These are phyloP conservation scores for Candidula unifasciata DNA, from an alignment of 2,888 invertebrate species.

Conservation along the genomic window DNA sequence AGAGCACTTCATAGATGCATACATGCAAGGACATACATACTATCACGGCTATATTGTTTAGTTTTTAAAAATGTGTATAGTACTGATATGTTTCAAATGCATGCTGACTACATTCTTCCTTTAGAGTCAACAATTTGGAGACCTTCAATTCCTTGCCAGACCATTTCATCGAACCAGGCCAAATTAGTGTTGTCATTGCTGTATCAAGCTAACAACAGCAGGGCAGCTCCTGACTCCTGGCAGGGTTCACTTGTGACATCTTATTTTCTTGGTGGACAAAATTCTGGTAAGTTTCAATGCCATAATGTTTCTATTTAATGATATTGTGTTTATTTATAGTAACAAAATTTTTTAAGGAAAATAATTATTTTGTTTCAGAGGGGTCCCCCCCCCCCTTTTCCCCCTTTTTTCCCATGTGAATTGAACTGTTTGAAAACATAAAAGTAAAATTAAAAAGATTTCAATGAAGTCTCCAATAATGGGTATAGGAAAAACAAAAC, in stretches of 20 bases:
- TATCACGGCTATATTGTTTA: too few species aligned
- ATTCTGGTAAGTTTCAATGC: background rate
- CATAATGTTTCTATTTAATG: background rate
- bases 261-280: slow-evolving; percentile 46
- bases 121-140: slow-evolving; percentile 13
- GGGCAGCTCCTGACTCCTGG: slow-evolving; percentile 52
- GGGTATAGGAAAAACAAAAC: background rate
- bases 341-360: too few species aligned
- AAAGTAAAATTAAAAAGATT: background rate
- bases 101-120: background rate
- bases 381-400: too few species aligned
- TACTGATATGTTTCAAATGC: too few species aligned
- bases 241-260: slow-evolving; percentile 45
- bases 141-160: slow-evolving; percentile 56
- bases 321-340: too few species aligned
- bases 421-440: background rate
- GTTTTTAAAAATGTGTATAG: too few species aligned
- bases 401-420: too few species aligned
- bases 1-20: too few species aligned
- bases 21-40: too few species aligned
- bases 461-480: background rate
- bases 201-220: background rate
- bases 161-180: slow-evolving; percentile 56
- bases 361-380: too few species aligned
- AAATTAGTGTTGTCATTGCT: slow-evolving; percentile 46